A percentile compares a stretch with the other conserved stretches of the same genome.
Evolutionary conservation across 2,888 invertebrate species (phyloP).

Genomic region (Lasioglossum pauxillum): DNA sequence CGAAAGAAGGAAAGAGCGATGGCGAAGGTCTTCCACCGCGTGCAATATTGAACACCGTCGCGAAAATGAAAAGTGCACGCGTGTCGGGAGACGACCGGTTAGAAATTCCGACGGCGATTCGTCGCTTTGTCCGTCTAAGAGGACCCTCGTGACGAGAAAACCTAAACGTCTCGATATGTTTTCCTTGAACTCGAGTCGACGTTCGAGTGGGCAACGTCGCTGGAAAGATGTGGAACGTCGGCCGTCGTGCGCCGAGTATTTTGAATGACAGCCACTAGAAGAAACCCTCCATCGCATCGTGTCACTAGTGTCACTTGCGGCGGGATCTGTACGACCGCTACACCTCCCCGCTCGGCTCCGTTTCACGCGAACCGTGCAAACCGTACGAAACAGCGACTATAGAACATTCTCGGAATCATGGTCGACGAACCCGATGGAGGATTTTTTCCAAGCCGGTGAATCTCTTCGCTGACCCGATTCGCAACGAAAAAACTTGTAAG

Average conservation of each 20-base stretch:
- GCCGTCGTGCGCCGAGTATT: slow-evolving; percentile 20
- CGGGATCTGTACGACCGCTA: slow-evolving; percentile 31
- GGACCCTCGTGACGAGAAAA: neutral
- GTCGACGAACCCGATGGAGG: neutral
- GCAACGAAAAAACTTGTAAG: neutral
- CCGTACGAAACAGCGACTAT: neutral
- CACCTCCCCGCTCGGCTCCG: neutral
- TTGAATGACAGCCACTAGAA: slow-evolving; percentile 60
- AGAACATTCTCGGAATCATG: slow-evolving; percentile 9
- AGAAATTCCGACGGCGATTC: neutral
- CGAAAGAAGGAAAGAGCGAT: slow-evolving; percentile 2
- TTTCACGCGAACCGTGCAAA: slow-evolving; percentile 27
- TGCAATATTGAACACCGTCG: neutral
- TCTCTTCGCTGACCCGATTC: neutral
- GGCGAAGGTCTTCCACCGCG: slow-evolving; percentile 24
- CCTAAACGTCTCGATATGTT: neutral
- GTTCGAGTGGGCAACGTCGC: slow-evolving; percentile 3
- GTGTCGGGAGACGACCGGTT: neutral
- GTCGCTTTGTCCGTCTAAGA: neutral
- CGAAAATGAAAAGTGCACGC: neutral
- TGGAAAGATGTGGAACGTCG: slow-evolving; percentile 30
- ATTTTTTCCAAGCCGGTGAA: neutral
- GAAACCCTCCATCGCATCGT: slow-evolving; percentile 58
- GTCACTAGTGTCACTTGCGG: slow-evolving; percentile 63
- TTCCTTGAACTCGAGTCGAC: neutral